Conservation (phyloP, 1,140 invertebrate genomes). For the Gyrodactylus salaris region DNA sequence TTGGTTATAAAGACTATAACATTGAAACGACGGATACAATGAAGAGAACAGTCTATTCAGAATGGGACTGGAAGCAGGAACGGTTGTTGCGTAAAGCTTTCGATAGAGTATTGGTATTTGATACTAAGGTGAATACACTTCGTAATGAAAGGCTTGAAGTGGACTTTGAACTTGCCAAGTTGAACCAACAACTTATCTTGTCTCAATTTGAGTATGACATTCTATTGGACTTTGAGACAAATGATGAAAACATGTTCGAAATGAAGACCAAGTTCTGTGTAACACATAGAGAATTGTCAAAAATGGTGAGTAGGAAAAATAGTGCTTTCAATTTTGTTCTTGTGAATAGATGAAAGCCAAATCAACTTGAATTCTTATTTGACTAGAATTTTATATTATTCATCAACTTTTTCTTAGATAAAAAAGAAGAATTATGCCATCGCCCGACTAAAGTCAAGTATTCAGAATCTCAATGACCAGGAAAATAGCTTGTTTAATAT, state of each 20-base stretch:
- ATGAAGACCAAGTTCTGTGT: neutral
- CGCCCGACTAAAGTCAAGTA: neutral
- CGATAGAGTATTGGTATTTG: neutral
- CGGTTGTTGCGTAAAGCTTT: neutral
- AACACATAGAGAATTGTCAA: neutral
- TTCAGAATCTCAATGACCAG: neutral
- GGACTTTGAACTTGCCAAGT: neutral
- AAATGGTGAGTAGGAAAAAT: neutral
- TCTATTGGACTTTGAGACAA: neutral
- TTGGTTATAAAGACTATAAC: no score
- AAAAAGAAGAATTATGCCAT: neutral
- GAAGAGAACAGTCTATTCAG: no score
- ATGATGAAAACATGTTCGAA: neutral
- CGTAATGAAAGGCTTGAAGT: neutral
- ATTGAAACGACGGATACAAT: no score
- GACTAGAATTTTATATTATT: no score
- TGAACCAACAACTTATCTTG: neutral
- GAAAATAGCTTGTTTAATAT: neutral
- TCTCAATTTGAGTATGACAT: neutral
- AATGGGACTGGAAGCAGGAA: neutral
- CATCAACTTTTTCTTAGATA: neutral
- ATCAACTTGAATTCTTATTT: no score
- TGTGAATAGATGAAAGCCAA: no score
- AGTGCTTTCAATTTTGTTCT: no score
- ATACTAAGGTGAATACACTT: neutral